These are phyloP conservation scores for Oryzias celebensis DNA, from an alignment of 2,113 vertebrate species.

Conservation along the genomic window DNA sequence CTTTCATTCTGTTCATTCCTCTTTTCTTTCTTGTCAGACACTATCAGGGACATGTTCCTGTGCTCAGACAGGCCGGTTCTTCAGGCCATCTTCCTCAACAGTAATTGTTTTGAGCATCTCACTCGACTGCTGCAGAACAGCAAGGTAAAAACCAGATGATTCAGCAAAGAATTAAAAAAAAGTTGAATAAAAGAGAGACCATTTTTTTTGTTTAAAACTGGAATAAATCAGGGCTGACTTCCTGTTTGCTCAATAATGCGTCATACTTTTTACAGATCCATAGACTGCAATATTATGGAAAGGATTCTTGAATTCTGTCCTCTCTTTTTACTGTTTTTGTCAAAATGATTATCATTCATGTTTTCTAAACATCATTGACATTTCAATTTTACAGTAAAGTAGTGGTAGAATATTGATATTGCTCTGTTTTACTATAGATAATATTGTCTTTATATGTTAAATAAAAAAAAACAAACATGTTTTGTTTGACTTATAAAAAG, in stretches of 20 bases:
- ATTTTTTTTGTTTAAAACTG: neutral
- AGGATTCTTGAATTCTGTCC: too few species aligned
- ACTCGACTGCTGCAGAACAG: slow-evolving; percentile 95
- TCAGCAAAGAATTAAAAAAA: neutral
- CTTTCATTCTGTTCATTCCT: neutral
- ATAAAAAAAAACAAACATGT: too few species aligned
- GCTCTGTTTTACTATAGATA: too few species aligned
- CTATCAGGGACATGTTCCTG: slow-evolving; percentile 96
- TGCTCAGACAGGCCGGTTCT: slow-evolving; percentile 95
- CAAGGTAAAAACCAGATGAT: slow-evolving; percentile 81
- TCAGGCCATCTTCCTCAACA: slow-evolving; percentile 98
- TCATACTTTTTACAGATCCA: too few species aligned
- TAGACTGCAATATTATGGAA: too few species aligned
- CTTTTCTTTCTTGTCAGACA: slow-evolving; percentile 77
- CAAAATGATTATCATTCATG: too few species aligned
- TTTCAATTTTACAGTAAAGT: too few species aligned
- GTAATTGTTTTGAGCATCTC: slow-evolving; percentile 98
- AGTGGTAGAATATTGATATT: too few species aligned
- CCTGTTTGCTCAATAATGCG: neutral
- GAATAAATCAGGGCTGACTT: neutral
- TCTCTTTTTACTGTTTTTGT: too few species aligned
- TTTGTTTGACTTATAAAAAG: too few species aligned
- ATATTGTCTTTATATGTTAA: too few species aligned
- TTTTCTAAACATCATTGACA: too few species aligned
- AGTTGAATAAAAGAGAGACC: neutral